These are phyloP conservation scores for Rattus norvegicus DNA, from an alignment of 2,113 vertebrate genomes.

Conservation along the genomic window GRCr8 NC_086038.1:50065501-50066000, in stretches of 20 bases:
- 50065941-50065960: neutral
- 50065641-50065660: neutral
- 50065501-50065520: neutral
- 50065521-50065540: no score
- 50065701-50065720: neutral
- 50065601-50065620: neutral
- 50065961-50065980: neutral
- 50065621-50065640: neutral
- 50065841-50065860: neutral
- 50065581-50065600: neutral
- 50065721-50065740: neutral
- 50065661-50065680: neutral
- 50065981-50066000: neutral
- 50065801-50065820: neutral
- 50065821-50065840: constrained; percentile 12
- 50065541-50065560: neutral
- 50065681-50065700: neutral
- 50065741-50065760: neutral
- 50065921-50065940: neutral
- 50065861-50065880: neutral
- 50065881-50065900: neutral
- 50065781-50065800: constrained; percentile 19
- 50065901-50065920: neutral
- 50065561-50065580: neutral
- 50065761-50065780: constrained; percentile 7